A percentile compares a stretch with the other conserved stretches of the same genome.
phyloP scores from a whole-genome alignment of 2,797 vertebrate genomes.

The Hephaestus fuliginosus region DNA sequence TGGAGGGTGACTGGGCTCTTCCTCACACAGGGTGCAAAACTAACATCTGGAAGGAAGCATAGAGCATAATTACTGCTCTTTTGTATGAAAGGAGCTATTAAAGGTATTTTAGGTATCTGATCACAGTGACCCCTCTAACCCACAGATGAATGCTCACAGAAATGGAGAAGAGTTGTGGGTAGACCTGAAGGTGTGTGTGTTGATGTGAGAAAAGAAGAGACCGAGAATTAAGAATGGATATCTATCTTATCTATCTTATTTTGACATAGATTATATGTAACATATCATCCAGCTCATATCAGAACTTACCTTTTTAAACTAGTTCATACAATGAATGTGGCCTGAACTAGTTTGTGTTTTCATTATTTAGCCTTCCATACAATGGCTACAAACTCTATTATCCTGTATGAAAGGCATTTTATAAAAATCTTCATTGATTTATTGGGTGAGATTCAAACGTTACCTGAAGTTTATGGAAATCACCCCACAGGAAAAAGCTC shows the following conservation, averaged over 20 bases:
- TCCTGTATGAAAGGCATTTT: background rate
- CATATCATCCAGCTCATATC: background rate
- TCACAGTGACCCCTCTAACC: background rate
- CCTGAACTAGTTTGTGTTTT: background rate
- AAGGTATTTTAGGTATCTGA: background rate
- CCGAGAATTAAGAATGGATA: background rate
- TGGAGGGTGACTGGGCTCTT: background rate
- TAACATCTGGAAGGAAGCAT: background rate
- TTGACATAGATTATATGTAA: conserved; percentile 10
- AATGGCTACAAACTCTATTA: background rate
- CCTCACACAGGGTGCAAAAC: background rate
- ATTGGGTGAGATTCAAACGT: conserved; percentile 35
- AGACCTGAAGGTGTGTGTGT: background rate
- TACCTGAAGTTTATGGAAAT: conserved; percentile 46
- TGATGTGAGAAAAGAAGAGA: background rate
- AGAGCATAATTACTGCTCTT: background rate
- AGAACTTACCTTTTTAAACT: conserved; percentile 17
- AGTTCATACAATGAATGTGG: background rate
- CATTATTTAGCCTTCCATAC: background rate
- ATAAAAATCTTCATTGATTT: conserved; percentile 8
- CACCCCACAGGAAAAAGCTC: conserved; percentile 21
- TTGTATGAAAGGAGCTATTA: background rate
- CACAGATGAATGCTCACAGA: background rate
- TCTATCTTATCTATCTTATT: background rate
- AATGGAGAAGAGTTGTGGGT: background rate